Conservation (phyloP, 2,797 vertebrate genomes). For the Propithecus perrieri region DNA sequence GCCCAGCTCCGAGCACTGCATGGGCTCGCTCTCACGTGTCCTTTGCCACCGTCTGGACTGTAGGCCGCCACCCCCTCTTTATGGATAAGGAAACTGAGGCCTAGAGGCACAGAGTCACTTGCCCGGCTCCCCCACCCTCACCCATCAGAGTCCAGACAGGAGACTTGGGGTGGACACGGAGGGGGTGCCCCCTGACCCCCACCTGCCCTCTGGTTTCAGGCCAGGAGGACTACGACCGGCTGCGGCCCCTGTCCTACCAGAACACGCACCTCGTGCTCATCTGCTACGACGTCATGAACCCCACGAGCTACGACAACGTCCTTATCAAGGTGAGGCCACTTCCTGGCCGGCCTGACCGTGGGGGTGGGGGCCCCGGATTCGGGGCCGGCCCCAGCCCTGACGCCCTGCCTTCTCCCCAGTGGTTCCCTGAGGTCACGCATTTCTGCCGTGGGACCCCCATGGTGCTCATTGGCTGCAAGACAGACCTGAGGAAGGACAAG, state of each 20-base stretch:
- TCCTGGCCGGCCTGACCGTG: background rate
- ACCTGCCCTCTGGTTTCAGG: constrained; percentile 85
- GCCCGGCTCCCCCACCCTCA: background rate
- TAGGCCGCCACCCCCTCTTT: background rate
- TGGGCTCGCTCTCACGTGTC: accelerated
- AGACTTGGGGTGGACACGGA: background rate
- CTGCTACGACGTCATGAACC: constrained; percentile 98
- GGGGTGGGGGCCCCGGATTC: background rate
- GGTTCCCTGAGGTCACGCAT: constrained; percentile 96
- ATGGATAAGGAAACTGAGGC: background rate
- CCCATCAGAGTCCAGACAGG: background rate
- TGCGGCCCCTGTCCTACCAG: constrained; percentile 97
- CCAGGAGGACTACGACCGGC: constrained; percentile 97
- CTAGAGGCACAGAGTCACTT: background rate
- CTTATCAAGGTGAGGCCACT: constrained; percentile 91
- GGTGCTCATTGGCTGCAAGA: constrained; percentile 98
- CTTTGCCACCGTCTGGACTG: background rate
- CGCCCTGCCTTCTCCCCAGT: constrained; percentile 83
- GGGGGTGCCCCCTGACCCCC: background rate
- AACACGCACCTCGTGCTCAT: constrained; percentile 93
- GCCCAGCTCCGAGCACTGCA: background rate
- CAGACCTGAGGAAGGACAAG: constrained; percentile 96
- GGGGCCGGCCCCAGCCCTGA: background rate
- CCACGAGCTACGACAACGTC: constrained; percentile 96
- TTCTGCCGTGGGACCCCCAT: constrained; percentile 92